A percentile compares a stretch with the other conserved stretches of the same genome.
phyloP scores from a whole-genome alignment of 2,113 vertebrate genomes.

The Eira barbara region DNA sequence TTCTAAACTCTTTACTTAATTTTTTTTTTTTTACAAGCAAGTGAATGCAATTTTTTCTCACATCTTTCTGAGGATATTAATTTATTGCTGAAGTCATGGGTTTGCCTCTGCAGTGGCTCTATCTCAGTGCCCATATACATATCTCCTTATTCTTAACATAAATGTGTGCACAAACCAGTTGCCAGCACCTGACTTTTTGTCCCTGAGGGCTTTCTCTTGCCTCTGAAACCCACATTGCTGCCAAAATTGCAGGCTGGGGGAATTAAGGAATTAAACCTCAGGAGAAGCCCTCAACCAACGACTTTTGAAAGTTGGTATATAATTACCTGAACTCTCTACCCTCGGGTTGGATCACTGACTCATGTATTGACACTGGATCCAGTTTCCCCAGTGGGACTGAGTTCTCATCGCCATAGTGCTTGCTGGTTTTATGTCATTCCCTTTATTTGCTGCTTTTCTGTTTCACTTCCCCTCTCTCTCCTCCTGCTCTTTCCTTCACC shows the following conservation, averaged over 20 bases:
- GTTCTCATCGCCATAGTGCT: background rate
- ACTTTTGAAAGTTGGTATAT: background rate
- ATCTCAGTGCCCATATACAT: background rate
- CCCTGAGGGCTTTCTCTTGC: background rate
- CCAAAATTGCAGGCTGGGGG: background rate
- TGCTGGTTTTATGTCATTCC: background rate
- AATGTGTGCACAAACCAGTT: background rate
- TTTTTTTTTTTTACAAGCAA: background rate
- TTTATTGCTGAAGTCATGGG: background rate
- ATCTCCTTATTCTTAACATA: background rate
- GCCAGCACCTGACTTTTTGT: background rate
- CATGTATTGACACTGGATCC: accelerated
- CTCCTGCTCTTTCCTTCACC: background rate
- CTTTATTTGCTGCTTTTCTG: background rate
- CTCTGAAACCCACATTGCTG: background rate
- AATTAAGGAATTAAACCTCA: background rate
- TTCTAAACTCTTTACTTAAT: background rate
- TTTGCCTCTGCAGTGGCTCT: background rate
- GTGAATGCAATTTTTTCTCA: background rate
- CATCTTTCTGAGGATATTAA: background rate
- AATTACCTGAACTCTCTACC: background rate
- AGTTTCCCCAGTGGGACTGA: background rate
- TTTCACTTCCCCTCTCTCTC: background rate
- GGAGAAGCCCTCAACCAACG: background rate
- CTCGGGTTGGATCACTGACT: background rate